phyloP scores from a whole-genome alignment of 1,140 invertebrate genomes.

The Lordiphosa clarofinis region DNA sequence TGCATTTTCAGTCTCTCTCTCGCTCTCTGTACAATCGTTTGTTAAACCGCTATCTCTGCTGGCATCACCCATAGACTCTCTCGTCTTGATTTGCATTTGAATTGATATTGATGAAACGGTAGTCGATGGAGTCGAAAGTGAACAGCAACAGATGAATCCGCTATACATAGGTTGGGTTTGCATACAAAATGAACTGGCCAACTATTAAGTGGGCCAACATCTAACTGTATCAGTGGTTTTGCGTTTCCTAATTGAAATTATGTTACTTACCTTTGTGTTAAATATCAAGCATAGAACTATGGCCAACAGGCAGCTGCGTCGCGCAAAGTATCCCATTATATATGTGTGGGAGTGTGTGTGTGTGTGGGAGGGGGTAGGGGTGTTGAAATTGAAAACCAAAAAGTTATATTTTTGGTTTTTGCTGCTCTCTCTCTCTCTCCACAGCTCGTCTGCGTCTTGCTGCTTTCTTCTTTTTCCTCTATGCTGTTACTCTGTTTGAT shows the following conservation, averaged over 20 bases:
- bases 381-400: conserved; percentile 49
- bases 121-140: conserved; percentile 70
- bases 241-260: conserved; percentile 45
- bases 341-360: conserved; percentile 34
- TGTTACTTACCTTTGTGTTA: conserved; percentile 68
- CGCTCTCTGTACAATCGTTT: conserved; percentile 8
- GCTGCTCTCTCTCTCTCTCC: conserved; percentile 21
- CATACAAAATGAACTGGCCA: conserved; percentile 33
- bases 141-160: conserved; percentile 46
- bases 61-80: conserved; percentile 16
- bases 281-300: conserved; percentile 65
- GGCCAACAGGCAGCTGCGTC: conserved; percentile 61
- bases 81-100: conserved; percentile 67
- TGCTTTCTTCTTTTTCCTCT: conserved; percentile 41
- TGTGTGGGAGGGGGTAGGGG: conserved; percentile 6
- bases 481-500: conserved; percentile 35
- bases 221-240: conserved; percentile 54
- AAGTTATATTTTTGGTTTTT: conserved; percentile 38
- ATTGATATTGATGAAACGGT: conserved; percentile 74
- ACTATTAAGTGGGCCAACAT: conserved; percentile 44
- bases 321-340: conserved; percentile 68
- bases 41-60: conserved; percentile 44
- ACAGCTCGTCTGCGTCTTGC: conserved; percentile 9
- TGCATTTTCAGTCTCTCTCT: conserved; percentile 22
- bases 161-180: conserved; percentile 51